Evolutionary conservation across 2,113 vertebrate species (phyloP), one percentile per base, ranked within the genome.

Genomic region (Odobenus rosmarus): DNA sequence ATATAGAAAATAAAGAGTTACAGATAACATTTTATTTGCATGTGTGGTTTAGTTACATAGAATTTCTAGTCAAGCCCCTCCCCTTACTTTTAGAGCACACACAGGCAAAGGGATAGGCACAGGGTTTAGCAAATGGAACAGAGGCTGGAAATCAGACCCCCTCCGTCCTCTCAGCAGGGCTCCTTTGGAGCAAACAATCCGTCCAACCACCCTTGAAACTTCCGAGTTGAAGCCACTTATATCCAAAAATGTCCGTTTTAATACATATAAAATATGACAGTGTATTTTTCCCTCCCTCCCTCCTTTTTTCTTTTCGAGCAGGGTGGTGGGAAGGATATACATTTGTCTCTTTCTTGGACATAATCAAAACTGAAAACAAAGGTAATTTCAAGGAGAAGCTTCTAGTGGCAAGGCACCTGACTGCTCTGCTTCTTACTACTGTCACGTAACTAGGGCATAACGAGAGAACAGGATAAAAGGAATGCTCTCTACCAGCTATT

Each of bases 291-390:
- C 67, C 31, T 80, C 7, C 57, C 1, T 83, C 46, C 21, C 16
- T 36, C 7, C 5, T 76, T 61, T 14, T 36, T 82, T n/a, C 51
- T 23, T 64, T 95, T 49, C 88, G 36, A 88, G 57, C 55, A 95
- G 42, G 28, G 53, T 69, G 72, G 31, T 23, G 18, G 49, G 46
- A 80, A 94, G 64, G n/a, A 74, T 36, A 84, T 33, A 49, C 7
- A 55, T 92, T 79, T 92, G 15, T 76, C 36, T 85, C 86, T 94
- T 90, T 76, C 57, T 59, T 89, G 21, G 59, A 88, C 11, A 81
- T 74, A 88, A 94, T 95, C 19, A 84, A 92, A 94, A 55, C 9
- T 12, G 19, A 80, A 92, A 95, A 92, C 33, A 89, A 74, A 98
- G 61, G 11, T 19, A 51, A 88, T 91, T 96, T 72, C 51, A 69